A percentile compares a stretch with the other conserved stretches of the same genome.
Evolutionary conservation across 2,113 vertebrate species (phyloP).

Genomic region (Petaurus breviceps): DNA sequence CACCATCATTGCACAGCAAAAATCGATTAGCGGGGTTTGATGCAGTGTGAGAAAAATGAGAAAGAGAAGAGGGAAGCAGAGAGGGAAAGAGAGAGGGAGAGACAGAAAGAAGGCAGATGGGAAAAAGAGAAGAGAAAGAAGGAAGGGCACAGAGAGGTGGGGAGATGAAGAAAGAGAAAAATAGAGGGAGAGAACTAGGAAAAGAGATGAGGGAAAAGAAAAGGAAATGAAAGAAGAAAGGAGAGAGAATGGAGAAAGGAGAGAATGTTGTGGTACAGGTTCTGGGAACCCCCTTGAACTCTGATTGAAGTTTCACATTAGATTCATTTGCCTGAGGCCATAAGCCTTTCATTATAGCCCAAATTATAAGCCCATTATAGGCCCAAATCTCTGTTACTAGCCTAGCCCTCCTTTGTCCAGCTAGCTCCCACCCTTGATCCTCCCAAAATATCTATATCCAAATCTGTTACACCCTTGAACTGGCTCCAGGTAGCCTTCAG

Average conservation of each 20-base stretch:
- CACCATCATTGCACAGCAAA: constrained; percentile 54
- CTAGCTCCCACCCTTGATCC: too few species aligned
- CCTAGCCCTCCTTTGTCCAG: too few species aligned
- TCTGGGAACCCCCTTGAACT: too few species aligned
- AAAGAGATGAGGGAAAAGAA: neutral
- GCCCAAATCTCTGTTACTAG: too few species aligned
- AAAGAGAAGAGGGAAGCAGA: neutral
- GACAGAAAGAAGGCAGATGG: neutral
- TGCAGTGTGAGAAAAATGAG: neutral
- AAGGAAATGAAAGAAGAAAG: neutral
- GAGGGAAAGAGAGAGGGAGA: neutral
- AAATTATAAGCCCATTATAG: too few species aligned
- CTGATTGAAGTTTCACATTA: too few species aligned
- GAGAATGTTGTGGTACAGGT: too few species aligned
- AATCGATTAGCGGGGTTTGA: constrained; percentile 43
- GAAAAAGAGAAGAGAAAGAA: neutral
- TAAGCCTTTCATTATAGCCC: too few species aligned
- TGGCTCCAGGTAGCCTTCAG: too few species aligned
- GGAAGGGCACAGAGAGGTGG: neutral
- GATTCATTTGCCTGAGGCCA: too few species aligned
- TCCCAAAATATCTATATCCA: too few species aligned
- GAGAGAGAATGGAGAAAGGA: neutral
- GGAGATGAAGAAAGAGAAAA: neutral
- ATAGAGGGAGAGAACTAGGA: neutral
- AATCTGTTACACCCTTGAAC: too few species aligned